Percentiles rank a stretch among this genome's conserved stretches.
Evolutionary conservation across 2,113 vertebrate species (phyloP).

Genomic region (Xiphias gladius): DNA sequence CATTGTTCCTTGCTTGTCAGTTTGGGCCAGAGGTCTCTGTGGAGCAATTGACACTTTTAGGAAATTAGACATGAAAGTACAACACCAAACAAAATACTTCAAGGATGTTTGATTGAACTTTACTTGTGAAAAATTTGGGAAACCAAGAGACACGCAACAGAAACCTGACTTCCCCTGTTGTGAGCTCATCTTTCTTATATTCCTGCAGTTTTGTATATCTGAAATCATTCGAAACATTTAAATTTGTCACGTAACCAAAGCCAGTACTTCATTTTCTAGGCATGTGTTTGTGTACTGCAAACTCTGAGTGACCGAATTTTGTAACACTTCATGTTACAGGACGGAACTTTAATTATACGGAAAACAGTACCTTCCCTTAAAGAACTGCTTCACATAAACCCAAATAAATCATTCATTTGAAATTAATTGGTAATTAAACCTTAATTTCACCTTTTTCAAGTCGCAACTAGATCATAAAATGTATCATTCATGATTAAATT

Average conservation of each 20-base stretch:
- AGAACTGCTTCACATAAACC: too few relatives aligned
- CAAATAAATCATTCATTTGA: not conserved
- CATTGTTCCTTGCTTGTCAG: not conserved
- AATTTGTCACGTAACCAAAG: not conserved
- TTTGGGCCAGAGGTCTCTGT: not conserved
- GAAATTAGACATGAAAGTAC: constrained; percentile 3
- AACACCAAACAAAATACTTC: not conserved
- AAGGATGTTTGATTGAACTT: not conserved
- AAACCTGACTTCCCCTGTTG: not conserved
- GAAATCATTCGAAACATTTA: not conserved
- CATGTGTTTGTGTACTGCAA: too few relatives aligned
- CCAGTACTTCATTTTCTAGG: too few relatives aligned
- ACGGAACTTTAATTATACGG: too few relatives aligned
- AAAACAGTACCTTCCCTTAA: too few relatives aligned
- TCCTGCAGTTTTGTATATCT: not conserved
- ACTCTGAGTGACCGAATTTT: too few relatives aligned
- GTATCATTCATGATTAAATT: not conserved
- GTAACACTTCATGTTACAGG: too few relatives aligned
- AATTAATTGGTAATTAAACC: not conserved
- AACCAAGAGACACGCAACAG: not conserved
- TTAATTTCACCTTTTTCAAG: not conserved
- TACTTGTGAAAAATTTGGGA: not conserved
- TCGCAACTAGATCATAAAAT: not conserved
- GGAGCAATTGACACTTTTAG: not conserved
- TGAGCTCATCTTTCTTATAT: not conserved